Conservation (phyloP, 53 echinoderm and acorn worm genomes). For the Zoroaster sp. region DNA sequence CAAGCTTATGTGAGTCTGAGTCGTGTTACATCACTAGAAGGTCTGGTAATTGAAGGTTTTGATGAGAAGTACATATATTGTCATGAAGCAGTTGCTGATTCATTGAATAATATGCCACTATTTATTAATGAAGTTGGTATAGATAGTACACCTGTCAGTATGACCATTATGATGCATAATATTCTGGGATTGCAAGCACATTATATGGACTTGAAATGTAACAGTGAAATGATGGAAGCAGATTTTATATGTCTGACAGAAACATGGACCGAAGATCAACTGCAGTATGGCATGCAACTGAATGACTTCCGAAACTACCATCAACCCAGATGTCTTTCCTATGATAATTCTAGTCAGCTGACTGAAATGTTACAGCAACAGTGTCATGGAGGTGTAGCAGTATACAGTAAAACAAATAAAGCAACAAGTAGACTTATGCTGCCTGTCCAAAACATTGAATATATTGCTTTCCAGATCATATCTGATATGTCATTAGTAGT, state of each 20-base stretch:
- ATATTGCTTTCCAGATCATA: slow-evolving; percentile 16
- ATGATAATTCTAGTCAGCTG: neutral
- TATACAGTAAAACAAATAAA: neutral
- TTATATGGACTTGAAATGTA: slow-evolving; percentile 22
- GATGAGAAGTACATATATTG: no score
- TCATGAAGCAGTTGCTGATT: neutral
- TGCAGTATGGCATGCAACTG: neutral
- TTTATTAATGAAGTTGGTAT: neutral
- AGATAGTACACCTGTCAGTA: neutral
- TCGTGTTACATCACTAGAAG: slow-evolving; percentile 44
- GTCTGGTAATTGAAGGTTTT: no score
- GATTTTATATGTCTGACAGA: slow-evolving; percentile 47
- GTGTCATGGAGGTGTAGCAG: slow-evolving; percentile 2
- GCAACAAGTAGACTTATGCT: neutral
- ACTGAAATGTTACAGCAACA: neutral
- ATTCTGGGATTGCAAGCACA: slow-evolving; percentile 18
- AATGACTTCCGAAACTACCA: neutral
- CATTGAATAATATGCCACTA: neutral
- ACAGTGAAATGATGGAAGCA: neutral
- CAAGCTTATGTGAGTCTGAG: slow-evolving; percentile 69
- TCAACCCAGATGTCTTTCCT: neutral
- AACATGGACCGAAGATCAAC: slow-evolving; percentile 33
- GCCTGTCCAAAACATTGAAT: neutral
- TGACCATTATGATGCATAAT: neutral
- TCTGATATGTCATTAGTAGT: neutral